Evolutionary conservation across 1,140 invertebrate genomes (phyloP).

Genomic region (Dryas iulia): DNA sequence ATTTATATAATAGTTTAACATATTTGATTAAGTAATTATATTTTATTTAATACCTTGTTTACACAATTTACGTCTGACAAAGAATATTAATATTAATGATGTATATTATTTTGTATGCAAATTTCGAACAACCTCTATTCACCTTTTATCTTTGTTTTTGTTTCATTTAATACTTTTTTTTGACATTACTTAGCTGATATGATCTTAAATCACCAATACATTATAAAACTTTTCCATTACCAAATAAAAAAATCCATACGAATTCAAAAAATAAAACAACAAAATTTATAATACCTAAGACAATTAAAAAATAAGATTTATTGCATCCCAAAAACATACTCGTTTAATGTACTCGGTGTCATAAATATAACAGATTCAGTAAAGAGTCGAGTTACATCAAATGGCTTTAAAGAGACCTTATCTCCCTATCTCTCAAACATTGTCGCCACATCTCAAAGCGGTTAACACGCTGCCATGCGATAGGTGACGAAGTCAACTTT

Average conservation of each 20-base stretch:
- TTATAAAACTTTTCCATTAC: background rate
- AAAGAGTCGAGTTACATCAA: conserved; percentile 70
- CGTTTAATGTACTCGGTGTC: conserved; percentile 37
- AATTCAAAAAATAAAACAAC: background rate
- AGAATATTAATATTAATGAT: background rate
- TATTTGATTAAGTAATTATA: no score
- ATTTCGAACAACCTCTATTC: background rate
- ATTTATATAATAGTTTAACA: no score
- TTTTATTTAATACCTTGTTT: no score
- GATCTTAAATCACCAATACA: background rate
- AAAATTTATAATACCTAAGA: background rate
- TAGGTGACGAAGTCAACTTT: conserved; percentile 64
- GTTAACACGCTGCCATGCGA: conserved; percentile 46
- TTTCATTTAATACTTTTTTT: background rate
- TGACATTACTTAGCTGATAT: background rate
- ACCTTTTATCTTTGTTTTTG: background rate
- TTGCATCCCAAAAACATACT: conserved; percentile 32
- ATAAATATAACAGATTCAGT: conserved; percentile 67
- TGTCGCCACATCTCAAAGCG: conserved; percentile 62
- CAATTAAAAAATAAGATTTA: conserved; percentile 36
- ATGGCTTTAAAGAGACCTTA: conserved; percentile 65
- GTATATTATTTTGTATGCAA: background rate
- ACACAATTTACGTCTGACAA: background rate
- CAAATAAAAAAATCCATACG: background rate
- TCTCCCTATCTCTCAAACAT: conserved; percentile 68